Evolutionary conservation across 1,140 invertebrate species (phyloP), one percentile per base, ranked within the genome.

Genomic region (Drosophila equinoxialis): DNA sequence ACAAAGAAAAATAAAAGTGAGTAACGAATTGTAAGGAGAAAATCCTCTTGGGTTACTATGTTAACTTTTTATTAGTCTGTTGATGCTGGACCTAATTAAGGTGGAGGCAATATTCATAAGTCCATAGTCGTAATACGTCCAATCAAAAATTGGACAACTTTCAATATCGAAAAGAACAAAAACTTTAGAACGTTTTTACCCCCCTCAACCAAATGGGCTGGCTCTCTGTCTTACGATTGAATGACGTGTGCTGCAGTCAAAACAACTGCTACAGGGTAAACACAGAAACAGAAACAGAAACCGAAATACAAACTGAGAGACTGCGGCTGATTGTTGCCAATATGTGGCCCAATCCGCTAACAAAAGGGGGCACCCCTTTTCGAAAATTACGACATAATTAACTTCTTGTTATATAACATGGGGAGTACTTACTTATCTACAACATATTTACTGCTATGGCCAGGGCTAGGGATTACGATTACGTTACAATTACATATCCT

Each of bases 341-440:
- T 48, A 45, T 45, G 17, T 48, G 17, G 45, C 6, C n/a, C n/a
- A 14, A 35, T 64, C 61, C 61, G 37, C 68, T 65, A 48, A 14
- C 6, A 42, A 59, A 67, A 68, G 37, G 37, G 37, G 37, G 37
- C 60, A 54, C 67, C n/a, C 35, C 20, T 51, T 51, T 48, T 48
- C 5, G 45, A 65, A 80, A 80, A 87, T 86, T 86, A 87, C 81
- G 84, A 87, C 83, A 89, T 83, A 86, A 86, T 86, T 86, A 86
- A 86, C 83, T 87, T 73, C 79, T 83, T 80, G 79, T 87, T 86
- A 86, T 80, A 89, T 80, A 89, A 83, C 79, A 73, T 75, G 79
- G 4, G 79, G 10, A 51, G 45, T 51, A 48, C 14, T 20, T 48
- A 58, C 26, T 33, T 35, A 57, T 14, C 33, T 63, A 66, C 76